phyloP scores from a whole-genome alignment of 2,113 vertebrate genomes.

The Tachysurus vachellii region DNA sequence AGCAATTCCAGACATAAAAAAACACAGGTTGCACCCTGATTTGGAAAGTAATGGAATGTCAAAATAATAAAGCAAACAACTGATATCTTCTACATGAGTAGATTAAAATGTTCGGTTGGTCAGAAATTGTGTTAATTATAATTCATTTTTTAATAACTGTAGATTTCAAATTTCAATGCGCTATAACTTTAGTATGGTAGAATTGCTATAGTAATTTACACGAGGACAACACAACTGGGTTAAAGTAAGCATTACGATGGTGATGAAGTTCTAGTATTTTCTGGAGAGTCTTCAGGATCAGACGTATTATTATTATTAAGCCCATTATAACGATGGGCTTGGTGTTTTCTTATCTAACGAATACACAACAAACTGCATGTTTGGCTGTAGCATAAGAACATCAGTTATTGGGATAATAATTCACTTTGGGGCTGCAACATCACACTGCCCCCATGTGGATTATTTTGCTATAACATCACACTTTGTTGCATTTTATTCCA shows the following conservation, averaged over 20 bases:
- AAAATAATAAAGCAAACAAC: background rate
- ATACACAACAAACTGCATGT: background rate
- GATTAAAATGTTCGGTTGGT: background rate
- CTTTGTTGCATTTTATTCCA: background rate
- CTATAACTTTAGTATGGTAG: background rate
- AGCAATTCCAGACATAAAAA: background rate
- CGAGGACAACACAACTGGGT: no score
- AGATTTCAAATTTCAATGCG: background rate
- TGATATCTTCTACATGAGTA: background rate
- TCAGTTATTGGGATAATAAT: background rate
- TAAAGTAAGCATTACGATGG: background rate
- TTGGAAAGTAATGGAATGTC: background rate
- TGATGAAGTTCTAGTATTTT: no score
- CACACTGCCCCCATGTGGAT: no score
- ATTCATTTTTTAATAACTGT: background rate
- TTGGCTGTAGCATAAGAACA: background rate
- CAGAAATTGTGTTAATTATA: background rate
- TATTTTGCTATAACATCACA: background rate
- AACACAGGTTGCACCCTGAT: background rate
- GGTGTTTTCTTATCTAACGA: background rate
- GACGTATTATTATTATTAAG: no score
- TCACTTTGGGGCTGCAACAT: no score
- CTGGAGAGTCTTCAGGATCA: background rate
- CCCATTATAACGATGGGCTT: no score
- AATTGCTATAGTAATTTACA: background rate